Conservation (phyloP, 2,797 vertebrate genomes). For the Strix occidentalis region DNA sequence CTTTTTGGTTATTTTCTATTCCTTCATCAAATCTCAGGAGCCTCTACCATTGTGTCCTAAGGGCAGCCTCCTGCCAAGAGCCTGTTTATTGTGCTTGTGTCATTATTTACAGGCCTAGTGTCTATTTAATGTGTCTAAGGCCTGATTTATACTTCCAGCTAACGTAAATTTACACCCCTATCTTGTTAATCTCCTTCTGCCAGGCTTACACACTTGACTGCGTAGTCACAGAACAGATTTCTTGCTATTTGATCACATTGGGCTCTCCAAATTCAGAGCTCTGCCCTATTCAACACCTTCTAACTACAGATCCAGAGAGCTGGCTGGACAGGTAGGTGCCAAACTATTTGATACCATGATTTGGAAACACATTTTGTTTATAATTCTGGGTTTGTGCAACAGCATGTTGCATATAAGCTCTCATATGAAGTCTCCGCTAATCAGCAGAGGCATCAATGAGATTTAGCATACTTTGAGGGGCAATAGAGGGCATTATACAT, state of each 20-base stretch:
- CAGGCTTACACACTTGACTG: not conserved
- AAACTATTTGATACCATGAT: not conserved
- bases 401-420: not conserved
- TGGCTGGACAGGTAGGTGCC: not conserved
- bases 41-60: not conserved
- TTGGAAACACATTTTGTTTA: not conserved
- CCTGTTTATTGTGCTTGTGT: not conserved
- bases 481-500: not conserved
- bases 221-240: not conserved
- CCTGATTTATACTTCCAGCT: not conserved
- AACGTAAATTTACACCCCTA: not conserved
- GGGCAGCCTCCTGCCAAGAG: not conserved
- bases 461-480: not conserved
- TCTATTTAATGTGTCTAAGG: not conserved
- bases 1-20: not conserved
- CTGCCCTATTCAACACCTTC: not conserved
- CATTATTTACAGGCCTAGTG: not conserved
- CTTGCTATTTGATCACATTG: not conserved
- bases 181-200: not conserved
- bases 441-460: not conserved
- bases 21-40: not conserved
- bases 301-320: not conserved
- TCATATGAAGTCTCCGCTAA: not conserved
- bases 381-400: not conserved
- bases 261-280: not conserved